These are phyloP conservation scores for Zaprionus bogoriensis DNA, from an alignment of 2,888 invertebrate species.

Conservation along the genomic window DNA sequence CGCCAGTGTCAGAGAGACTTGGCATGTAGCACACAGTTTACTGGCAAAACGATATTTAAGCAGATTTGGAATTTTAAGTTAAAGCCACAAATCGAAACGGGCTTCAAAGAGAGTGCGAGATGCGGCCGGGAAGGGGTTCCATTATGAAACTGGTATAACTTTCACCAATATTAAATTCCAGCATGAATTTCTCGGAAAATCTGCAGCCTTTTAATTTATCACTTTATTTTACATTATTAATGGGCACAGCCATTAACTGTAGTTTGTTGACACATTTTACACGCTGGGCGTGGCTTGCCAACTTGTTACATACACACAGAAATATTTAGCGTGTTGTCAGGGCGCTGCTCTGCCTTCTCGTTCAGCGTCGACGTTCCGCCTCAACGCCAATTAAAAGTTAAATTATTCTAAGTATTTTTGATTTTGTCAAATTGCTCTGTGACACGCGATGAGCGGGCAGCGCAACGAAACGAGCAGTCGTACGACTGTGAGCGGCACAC, in stretches of 20 bases:
- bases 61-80: slow-evolving; percentile 11
- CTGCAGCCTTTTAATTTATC: slow-evolving; percentile 24
- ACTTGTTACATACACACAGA: slow-evolving; percentile 2
- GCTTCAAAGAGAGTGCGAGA: background rate
- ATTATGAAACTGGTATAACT: too few species aligned
- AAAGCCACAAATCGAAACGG: slow-evolving; percentile 10
- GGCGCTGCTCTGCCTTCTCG: too few species aligned
- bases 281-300: background rate
- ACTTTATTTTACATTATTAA: slow-evolving; percentile 12
- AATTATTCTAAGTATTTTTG: slow-evolving; percentile 70
- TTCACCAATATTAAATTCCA: slow-evolving; percentile 4
- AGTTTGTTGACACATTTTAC: slow-evolving; percentile 47
- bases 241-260: slow-evolving; percentile 13
- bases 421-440: slow-evolving; percentile 63
- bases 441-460: slow-evolving; percentile 70
- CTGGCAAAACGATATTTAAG: slow-evolving; percentile 46
- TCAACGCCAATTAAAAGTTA: slow-evolving; percentile 71
- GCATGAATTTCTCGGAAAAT: background rate
- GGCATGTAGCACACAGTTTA: slow-evolving; percentile 65
- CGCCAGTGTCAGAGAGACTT: slow-evolving; percentile 60
- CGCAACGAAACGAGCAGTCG: too few species aligned
- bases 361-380: slow-evolving; percentile 51
- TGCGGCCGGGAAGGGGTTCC: too few species aligned
- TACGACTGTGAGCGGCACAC: background rate
- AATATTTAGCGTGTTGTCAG: background rate